These are phyloP conservation scores for Trichonephila clavata DNA, from an alignment of 1,140 invertebrate genomes.

Conservation along the genomic window DNA sequence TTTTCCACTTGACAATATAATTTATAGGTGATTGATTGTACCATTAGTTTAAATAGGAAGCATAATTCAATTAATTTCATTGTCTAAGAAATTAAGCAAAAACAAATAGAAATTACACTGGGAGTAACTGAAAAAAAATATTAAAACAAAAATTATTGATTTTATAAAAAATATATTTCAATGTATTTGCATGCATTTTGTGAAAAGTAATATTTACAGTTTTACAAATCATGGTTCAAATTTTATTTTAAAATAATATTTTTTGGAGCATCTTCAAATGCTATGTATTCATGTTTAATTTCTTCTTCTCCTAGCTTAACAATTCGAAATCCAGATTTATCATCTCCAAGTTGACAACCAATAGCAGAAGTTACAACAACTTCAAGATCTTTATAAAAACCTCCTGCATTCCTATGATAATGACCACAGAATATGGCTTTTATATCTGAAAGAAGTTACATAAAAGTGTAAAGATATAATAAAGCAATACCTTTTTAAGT, in stretches of 20 bases:
- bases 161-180: not conserved
- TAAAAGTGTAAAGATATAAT: no score
- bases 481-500: no score
- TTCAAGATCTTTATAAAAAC: slow-evolving; percentile 82
- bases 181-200: not conserved
- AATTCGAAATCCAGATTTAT: slow-evolving; percentile 82
- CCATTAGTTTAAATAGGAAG: no score
- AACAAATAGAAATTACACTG: no score
- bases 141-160: not conserved
- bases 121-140: not conserved
- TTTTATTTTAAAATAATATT: slow-evolving; percentile 18
- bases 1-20: no score
- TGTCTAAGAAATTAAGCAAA: no score
- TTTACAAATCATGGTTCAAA: not conserved
- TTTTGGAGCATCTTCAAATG: slow-evolving; percentile 68
- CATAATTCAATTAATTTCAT: no score
- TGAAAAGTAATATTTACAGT: not conserved
- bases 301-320: slow-evolving; percentile 81
- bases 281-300: slow-evolving; percentile 81
- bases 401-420: slow-evolving; percentile 83
- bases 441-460: slow-evolving; percentile 80
- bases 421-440: slow-evolving; percentile 84
- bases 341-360: slow-evolving; percentile 81
- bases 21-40: no score
- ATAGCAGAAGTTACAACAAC: slow-evolving; percentile 83